Evolutionary conservation across 2,888 invertebrate species (phyloP), one percentile per base, ranked within the genome.

Genomic region (Theretra japonica): DNA sequence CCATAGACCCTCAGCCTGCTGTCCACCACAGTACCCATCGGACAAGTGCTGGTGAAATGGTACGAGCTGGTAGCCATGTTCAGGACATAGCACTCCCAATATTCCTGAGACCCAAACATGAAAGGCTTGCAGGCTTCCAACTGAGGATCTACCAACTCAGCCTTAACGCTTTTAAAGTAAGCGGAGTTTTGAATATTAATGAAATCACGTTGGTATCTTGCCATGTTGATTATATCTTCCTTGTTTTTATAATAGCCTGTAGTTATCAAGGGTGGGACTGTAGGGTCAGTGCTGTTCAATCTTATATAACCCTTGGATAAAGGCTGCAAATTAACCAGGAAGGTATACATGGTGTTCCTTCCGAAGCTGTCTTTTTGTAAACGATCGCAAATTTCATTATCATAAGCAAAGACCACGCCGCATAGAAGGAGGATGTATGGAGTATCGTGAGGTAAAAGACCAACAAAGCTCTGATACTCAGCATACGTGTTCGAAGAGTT

Each of bases 11-110:
- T 74, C 2, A 97, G 86, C 33, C 95, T 83, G 0, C 95, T 92
- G 86, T 96, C 96, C 0, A 97, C 96, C 0, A 97, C 97, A 0
- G 96, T 95, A 0, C 97, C 97, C 97, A 97, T 97, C 81, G 96
- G 96, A 72, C 96, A 96, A 0, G 97, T 96, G 0, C 97, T 95
- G 0, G 95, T 90, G 0, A 96, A 96, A 85, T 97, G 97, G 79
- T 96, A 97, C 65, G 96, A 95, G 0, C 96, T 96, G 56, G 95
- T 93, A 0, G 82, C 96, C 95, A 79, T 74, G 5, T 75, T 68
- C 4, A 73, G 17, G 1, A 77, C 73, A 59, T 82, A 86, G 60
- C 88, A 88, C 50, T 68, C 69, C 81, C 80, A 84, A 72, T 80
- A 86, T 0, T 80, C 77, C 4, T 68, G 48, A 8, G 75, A 77